Evolutionary conservation across 2,888 invertebrate genomes (phyloP), one percentile per base, ranked within the genome.

Genomic region (Harpalus rufipes): DNA sequence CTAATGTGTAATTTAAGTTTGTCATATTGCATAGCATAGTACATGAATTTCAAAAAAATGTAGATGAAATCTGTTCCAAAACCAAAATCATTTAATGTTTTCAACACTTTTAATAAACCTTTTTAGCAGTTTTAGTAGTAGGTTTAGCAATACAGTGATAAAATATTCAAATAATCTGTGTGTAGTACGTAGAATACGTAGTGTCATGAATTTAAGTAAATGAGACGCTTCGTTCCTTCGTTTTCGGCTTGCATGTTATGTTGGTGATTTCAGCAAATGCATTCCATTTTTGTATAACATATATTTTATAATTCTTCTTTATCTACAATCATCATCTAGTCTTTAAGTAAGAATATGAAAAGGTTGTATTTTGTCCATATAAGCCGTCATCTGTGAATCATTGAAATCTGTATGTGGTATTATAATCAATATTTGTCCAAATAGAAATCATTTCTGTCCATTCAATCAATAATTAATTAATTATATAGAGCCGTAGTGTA

Each of bases 381-480:
- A 76, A 84, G 65, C 84, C 84, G 68, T 84, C 84, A 84, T 78
- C 84, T 84, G 84, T 84, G 84, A 84, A 72, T 84, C 84, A 84
- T 83, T 78, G 84, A 84, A 79, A 84, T 78, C 76, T 84, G 84
- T 84, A 78, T 84, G 76, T 84, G 76, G 84, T 84, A 84, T 84
- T 84, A 78, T 84, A 84, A 84, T 84, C 84, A 84, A 84, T 84
- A 84, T 84, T 84, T 84, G 84, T 84, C 84, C 84, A 84, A 84
- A 84, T 84, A 84, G 84, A 78, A 84, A 84, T 84, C 76, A 84
- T 84, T 78, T 84, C 84, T 84, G 84, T 84, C 84, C 78, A 84
- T 59, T 84, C 84, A 84, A 84, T 84, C 78, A 84, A 84, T 84
- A 84, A 84, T 76, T 39, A 65, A 81, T 81, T 81, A 68, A 74